Evolutionary conservation across 2,113 vertebrate genomes (phyloP).

Genomic region (Corythoichthys haematopterus): DNA sequence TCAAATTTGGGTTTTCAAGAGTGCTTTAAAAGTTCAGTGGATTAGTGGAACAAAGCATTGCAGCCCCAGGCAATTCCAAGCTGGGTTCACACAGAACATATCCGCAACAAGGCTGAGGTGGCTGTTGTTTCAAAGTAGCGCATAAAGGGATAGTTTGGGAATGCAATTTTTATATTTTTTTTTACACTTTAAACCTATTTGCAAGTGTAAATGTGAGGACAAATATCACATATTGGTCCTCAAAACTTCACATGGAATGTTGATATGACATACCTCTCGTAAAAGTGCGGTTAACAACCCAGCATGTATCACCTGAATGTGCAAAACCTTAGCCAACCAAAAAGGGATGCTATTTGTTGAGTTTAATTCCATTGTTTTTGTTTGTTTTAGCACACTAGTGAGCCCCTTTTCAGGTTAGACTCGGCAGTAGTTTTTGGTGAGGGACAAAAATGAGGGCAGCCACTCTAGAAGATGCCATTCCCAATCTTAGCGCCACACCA

Average conservation of each 20-base stretch:
- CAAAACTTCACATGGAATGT: background rate
- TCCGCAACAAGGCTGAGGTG: background rate
- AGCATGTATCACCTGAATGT: too few species aligned
- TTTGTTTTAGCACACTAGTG: too few species aligned
- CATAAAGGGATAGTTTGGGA: background rate
- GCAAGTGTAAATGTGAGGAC: background rate
- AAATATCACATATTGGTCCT: background rate
- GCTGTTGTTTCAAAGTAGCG: conserved; percentile 8
- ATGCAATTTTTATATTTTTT: background rate
- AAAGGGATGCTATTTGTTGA: too few species aligned
- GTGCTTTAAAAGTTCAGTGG: conserved; percentile 21
- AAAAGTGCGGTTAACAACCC: too few species aligned
- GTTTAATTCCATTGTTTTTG: too few species aligned
- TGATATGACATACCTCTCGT: background rate
- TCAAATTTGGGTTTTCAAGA: conserved; percentile 12
- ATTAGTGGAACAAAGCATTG: conserved; percentile 14
- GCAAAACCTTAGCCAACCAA: too few species aligned
- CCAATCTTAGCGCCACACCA: too few species aligned
- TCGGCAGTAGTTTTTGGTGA: too few species aligned
- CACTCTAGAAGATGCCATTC: too few species aligned
- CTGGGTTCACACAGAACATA: conserved; percentile 6
- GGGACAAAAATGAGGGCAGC: too few species aligned
- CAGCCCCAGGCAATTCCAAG: conserved; percentile 15
- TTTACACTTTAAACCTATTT: background rate
- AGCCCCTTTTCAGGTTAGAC: too few species aligned